Percentiles rank a stretch among this genome's conserved stretches.
phyloP scores from a whole-genome alignment of 2,113 vertebrate genomes.

The Zosterops borbonicus region DNA sequence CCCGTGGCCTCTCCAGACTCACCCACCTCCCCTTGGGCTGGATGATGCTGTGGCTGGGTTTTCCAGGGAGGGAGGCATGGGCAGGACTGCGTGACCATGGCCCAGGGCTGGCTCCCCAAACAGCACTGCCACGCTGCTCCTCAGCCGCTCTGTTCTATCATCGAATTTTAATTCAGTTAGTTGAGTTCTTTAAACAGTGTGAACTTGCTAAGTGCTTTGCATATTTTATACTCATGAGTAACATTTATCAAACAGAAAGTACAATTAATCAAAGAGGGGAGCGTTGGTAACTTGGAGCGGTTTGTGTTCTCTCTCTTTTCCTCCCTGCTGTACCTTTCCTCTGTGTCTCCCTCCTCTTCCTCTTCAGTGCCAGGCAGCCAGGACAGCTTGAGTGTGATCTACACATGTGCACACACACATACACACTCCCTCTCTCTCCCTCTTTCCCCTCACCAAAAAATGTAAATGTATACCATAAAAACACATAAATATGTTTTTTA shows the following conservation, averaged over 20 bases:
- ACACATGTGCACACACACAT: not conserved
- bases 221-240: conserved; percentile 61
- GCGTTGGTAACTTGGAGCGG: not conserved
- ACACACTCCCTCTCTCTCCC: too few relatives aligned
- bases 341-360: not conserved
- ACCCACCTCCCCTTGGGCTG: not conserved
- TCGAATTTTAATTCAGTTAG: conserved; percentile 61
- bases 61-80: rapidly evolving
- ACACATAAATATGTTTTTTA: not conserved
- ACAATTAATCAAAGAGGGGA: conserved; percentile 60
- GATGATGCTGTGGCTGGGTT: rapidly evolving
- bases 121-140: not conserved
- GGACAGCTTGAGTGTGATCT: not conserved
- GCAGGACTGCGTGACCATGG: not conserved
- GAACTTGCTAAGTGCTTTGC: conserved; percentile 66
- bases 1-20: rapidly evolving
- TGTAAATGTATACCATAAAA: not conserved
- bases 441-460: not conserved
- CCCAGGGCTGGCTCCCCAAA: not conserved
- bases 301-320: not conserved
- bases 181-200: conserved; percentile 66
- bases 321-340: not conserved
- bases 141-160: not conserved
- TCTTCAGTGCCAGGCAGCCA: not conserved
- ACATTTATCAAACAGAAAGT: conserved; percentile 68